A percentile compares a stretch with the other conserved stretches of the same genome.
Evolutionary conservation across 2,113 vertebrate genomes (phyloP).

Genomic region (Salvelinus fontinalis): DNA sequence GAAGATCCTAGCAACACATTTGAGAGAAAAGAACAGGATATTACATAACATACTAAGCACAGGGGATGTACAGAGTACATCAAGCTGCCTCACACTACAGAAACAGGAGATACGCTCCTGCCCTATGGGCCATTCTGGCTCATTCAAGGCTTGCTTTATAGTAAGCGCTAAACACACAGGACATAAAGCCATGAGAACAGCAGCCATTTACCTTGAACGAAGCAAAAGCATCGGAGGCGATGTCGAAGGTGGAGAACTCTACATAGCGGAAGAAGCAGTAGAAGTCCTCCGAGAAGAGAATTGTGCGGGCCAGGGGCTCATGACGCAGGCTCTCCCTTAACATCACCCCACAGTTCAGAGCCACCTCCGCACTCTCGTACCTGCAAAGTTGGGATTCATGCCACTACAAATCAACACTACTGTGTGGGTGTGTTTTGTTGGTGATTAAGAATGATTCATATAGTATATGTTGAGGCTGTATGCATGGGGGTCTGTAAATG

Average conservation of each 20-base stretch:
- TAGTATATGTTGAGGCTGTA: neutral
- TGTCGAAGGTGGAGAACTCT: conserved; percentile 80
- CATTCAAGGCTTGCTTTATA: too few species aligned
- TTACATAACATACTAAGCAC: neutral
- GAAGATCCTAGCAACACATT: conserved; percentile 82
- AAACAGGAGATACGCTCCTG: too few species aligned
- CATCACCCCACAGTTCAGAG: conserved; percentile 83
- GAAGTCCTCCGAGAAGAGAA: conserved; percentile 78
- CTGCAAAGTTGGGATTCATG: conserved; percentile 47
- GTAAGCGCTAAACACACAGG: too few species aligned
- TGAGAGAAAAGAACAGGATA: neutral
- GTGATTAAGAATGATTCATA: neutral
- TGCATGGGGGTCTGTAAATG: neutral
- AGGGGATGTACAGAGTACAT: too few species aligned
- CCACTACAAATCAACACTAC: neutral
- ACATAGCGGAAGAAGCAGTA: conserved; percentile 78
- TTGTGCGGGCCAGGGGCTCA: conserved; percentile 73
- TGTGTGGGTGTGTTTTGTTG: neutral
- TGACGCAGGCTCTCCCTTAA: conserved; percentile 79
- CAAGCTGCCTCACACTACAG: too few species aligned
- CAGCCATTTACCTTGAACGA: conserved; percentile 73
- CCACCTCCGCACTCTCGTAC: conserved; percentile 78
- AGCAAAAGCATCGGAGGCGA: conserved; percentile 80
- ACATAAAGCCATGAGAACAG: neutral
- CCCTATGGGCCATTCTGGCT: too few species aligned